Base-by-base conservation (phyloP, 2,113 vertebrate genomes). In the Petroica traversi region DNA sequence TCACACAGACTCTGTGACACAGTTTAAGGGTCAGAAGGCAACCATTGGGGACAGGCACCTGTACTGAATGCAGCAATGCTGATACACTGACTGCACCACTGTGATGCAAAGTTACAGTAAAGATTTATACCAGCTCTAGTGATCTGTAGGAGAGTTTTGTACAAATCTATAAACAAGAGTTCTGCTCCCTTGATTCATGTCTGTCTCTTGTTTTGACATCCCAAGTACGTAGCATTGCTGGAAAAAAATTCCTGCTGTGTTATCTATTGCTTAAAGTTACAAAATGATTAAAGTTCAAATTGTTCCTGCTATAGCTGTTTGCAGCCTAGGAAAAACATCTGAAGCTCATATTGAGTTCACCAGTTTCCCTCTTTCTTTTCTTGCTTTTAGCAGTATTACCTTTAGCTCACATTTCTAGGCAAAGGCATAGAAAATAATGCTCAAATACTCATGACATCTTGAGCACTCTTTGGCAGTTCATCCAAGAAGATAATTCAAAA, bases 261-360 rank as follows among this genome's bases (percentile, higher is more conserved):
- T 92, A 88, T 69, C 89, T 80, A 34, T 14, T 75, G 52, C 49
- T 57, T 73, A 55, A 93, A 81, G 72, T 61, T 85, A 76, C 66
- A 83, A 91, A 94, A 81, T 31, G 0, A 92, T 84, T 96, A 52
- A 95, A 92, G 91, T 94, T 95, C 92, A 93, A 75, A 88, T 49
- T 54, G 61, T 33, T 83, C 48, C 57, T 72, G 55, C 29, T 78
- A 91, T 61, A 75, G 36, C 29, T 67, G 11, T 72, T 58, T 80
- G 63, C 41, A 74, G 49, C 41, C 45, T 14, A 59, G 29, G 16
- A 88, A 89, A 89, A 71, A 45, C 17, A 91, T 6, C n/a, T 52
- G 33, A 85, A 78, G 34, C 28, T 58, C 76, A 33, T 23, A 57
- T 25, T 1, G 5, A 69, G 19, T 46, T 88, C 58, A 69, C 11